Base-by-base conservation (phyloP, 2,113 vertebrate species). In the Terrapene triunguis region DNA sequence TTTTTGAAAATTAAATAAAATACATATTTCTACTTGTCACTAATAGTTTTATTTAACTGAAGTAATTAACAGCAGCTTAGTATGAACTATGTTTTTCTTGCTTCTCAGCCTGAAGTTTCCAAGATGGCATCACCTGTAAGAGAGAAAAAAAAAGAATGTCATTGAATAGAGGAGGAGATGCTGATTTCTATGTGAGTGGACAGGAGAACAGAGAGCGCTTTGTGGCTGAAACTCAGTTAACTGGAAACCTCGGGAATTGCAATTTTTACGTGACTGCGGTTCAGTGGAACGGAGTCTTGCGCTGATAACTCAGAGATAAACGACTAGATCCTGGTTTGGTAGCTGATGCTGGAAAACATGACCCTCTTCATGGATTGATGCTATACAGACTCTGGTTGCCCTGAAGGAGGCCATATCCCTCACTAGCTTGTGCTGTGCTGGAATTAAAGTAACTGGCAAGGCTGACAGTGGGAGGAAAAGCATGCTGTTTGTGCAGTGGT, bases 311-410 rank as follows among this genome's bases (percentile, higher is more conserved):
- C 89, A 90, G 85, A 79, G 57, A 51, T 82, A 55, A 95, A 97
- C 89, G 92, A 97, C 95, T 97, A 94, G 95, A 96, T 98, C 95
- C 95, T 97, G 96, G 51, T 94, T 93, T 97, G 79, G 89, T 96
- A 95, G 96, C 94, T 96, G 84, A 59, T 95, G 82, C 78, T 96
- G 74, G 16, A 96, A 97, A 97, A 97, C 87, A 92, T 96, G 96
- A 96, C 95, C 96, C 91, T 96, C 94, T 91, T 96, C 95, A 96
- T 89, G 96, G 96, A 95, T 91, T 96, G 94, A 95, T 97, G 95
- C 95, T 92, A 95, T 94, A 92, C 92, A 87, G 92, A 51, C 81
- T 89, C 21, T 25, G 95, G 88, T 78, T 96, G 89, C 91, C 94
- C 90, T 65, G 51, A 87, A 94, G 92, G 93, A 97, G 81, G 87